Percentiles rank a stretch among this genome's conserved stretches.
Evolutionary conservation across 2,888 invertebrate genomes (phyloP).

Genomic region (Endomychus coccineus): DNA sequence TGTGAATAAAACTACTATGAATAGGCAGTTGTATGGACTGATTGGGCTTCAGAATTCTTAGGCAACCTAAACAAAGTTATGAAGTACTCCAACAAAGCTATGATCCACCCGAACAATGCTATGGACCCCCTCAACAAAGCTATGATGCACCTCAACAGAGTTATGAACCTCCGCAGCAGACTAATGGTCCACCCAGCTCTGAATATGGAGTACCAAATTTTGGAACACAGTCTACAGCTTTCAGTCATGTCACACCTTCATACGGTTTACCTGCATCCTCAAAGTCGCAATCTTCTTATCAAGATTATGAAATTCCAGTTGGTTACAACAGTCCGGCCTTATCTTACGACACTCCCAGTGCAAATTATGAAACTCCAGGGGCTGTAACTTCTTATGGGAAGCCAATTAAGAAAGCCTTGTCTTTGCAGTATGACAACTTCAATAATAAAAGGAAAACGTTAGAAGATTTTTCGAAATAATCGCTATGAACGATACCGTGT

Average conservation of each 20-base stretch:
- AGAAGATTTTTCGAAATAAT: no score
- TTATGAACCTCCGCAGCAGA: constrained; percentile 20
- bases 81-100: constrained; percentile 20
- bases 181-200: no score
- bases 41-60: no score
- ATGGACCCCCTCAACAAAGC: constrained; percentile 17
- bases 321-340: constrained; percentile 24
- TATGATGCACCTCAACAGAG: constrained; percentile 21
- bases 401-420: constrained; percentile 21
- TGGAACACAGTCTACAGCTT: constrained; percentile 17
- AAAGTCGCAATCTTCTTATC: constrained; percentile 10
- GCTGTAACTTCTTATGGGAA: constrained; percentile 35
- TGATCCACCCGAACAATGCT: constrained; percentile 24
- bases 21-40: no score
- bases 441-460: no score
- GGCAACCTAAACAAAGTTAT: constrained; percentile 21
- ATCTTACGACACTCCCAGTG: constrained; percentile 26
- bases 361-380: constrained; percentile 33
- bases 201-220: constrained; percentile 14
- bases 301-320: constrained; percentile 25
- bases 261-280: constrained; percentile 14
- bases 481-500: no score
- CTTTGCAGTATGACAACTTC: constrained; percentile 3
- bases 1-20: no score
- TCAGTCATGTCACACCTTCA: constrained; percentile 15